Evolutionary conservation across 2,888 invertebrate species (phyloP), one percentile per base, ranked within the genome.

Genomic region (Pachydiplax longipennis): DNA sequence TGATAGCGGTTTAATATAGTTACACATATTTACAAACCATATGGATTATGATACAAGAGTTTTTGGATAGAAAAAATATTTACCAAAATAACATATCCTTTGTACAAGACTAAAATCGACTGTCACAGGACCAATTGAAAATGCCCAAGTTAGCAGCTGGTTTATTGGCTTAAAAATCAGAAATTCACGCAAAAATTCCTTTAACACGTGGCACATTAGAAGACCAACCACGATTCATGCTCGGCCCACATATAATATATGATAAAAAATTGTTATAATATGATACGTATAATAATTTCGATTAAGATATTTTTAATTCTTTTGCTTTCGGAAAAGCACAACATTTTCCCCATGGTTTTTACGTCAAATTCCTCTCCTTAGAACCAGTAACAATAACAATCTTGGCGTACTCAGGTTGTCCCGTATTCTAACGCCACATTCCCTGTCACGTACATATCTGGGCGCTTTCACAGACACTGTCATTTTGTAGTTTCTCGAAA

Each of bases 131-230:
- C 87, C 87, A 87, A 37, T 87, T 44, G 31, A 83, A 83, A 87
- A 87, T 61, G 58, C 87, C 87, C 87, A 87, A 87, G 87, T 87
- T 87, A 87, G 87, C 87, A 87, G 87, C 61, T 87, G 61, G 87
- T 87, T 87, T 87, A 87, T 61, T 83, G 82, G 82, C 82, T 83
- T 31, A 81, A 48, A 35, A 83, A 37, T 73, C 73, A 87, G 58
- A 87, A 87, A 87, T 87, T 87, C 31, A 87, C 65, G 37, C 87
- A 61, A 37, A 87, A 31, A 31, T 31, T 73, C 25, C 13, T 65
- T 65, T 10, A 65, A 58, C 5, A 87, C 10, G 37, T 37, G 87
- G 61, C 37, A 37, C 37, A 37, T 61, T 31, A 37, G n/a, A 87
- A 58, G 61, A 87, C 58, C 25, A 61, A 87, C 61, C 58, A 37